phyloP scores from a whole-genome alignment of 2,888 invertebrate genomes.

The Stenurella melanura region DNA sequence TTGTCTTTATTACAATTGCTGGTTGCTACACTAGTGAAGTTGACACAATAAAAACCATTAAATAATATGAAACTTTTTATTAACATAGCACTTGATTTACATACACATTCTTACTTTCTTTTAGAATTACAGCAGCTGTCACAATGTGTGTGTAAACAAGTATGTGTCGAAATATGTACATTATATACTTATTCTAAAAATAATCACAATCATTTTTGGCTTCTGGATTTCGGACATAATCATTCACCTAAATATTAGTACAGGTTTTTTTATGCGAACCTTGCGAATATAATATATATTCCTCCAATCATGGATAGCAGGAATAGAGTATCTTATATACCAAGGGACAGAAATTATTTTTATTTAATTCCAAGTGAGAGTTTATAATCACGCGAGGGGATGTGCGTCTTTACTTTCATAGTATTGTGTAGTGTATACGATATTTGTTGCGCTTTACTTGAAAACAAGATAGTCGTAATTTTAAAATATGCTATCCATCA shows the following conservation, averaged over 20 bases:
- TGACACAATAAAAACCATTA: slow-evolving; percentile 22
- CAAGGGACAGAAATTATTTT: too few relatives aligned
- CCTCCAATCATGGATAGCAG: too few relatives aligned
- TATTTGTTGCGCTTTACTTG: too few relatives aligned
- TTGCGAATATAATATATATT: too few relatives aligned
- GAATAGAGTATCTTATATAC: too few relatives aligned
- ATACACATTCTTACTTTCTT: slow-evolving; percentile 37
- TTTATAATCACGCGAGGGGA: too few relatives aligned
- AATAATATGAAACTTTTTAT: slow-evolving; percentile 24
- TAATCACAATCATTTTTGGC: slow-evolving; percentile 17
- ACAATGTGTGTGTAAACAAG: slow-evolving; percentile 10
- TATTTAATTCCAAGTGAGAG: too few relatives aligned
- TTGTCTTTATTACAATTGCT: neutral
- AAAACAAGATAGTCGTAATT: too few relatives aligned
- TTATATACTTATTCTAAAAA: slow-evolving; percentile 9
- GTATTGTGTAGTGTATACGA: too few relatives aligned
- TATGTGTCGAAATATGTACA: slow-evolving; percentile 3
- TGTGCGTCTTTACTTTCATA: too few relatives aligned
- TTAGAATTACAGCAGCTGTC: slow-evolving; percentile 3
- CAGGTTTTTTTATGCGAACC: too few relatives aligned
- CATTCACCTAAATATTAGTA: neutral
- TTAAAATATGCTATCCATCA: too few relatives aligned
- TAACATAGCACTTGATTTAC: slow-evolving; percentile 29
- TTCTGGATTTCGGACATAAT: neutral
- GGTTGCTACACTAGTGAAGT: neutral